Percentiles rank a stretch among this genome's conserved stretches.
Evolutionary conservation across 1,140 invertebrate species (phyloP).

Genomic region (Drosophila simulans): DNA sequence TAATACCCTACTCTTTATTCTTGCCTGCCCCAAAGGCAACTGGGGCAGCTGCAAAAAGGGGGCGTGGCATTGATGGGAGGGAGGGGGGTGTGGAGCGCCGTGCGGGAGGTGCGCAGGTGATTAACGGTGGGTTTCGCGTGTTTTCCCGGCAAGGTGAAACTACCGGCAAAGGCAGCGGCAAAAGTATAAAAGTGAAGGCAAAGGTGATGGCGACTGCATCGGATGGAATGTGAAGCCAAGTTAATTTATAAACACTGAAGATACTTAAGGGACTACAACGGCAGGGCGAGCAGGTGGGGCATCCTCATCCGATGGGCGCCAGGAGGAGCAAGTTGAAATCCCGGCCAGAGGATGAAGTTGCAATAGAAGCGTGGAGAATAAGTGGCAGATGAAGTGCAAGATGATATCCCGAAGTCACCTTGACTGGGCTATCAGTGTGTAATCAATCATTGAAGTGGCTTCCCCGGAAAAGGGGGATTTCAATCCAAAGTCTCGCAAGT

Average conservation of each 20-base stretch:
- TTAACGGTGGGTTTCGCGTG: slow-evolving; percentile 28
- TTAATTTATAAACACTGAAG: slow-evolving; percentile 58
- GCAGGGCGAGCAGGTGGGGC: background rate
- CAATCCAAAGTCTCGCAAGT: slow-evolving; percentile 37
- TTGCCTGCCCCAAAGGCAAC: slow-evolving; percentile 12
- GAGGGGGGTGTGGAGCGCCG: too few relatives aligned
- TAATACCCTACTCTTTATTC: slow-evolving; percentile 11
- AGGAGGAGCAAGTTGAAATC: slow-evolving; percentile 1
- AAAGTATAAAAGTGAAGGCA: slow-evolving; percentile 9
- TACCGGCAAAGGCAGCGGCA: background rate
- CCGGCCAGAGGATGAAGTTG: slow-evolving; percentile 11
- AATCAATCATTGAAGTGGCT: slow-evolving; percentile 49
- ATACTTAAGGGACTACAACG: slow-evolving; percentile 30
- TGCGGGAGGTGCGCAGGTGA: slow-evolving; percentile 3
- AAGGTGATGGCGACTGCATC: slow-evolving; percentile 24
- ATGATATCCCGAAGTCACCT: slow-evolving; percentile 43
- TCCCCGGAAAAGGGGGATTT: background rate
- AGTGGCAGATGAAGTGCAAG: slow-evolving; percentile 44
- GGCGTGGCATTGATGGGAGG: slow-evolving; percentile 8
- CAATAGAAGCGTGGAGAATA: slow-evolving; percentile 4
- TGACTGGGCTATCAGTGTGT: slow-evolving; percentile 40
- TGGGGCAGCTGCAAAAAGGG: slow-evolving; percentile 15
- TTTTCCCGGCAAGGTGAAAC: slow-evolving; percentile 4
- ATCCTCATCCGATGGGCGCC: slow-evolving; percentile 1
- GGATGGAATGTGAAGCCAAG: slow-evolving; percentile 37